phyloP scores from a whole-genome alignment of 2,888 invertebrate genomes.

The Argynnis bischoffii region DNA sequence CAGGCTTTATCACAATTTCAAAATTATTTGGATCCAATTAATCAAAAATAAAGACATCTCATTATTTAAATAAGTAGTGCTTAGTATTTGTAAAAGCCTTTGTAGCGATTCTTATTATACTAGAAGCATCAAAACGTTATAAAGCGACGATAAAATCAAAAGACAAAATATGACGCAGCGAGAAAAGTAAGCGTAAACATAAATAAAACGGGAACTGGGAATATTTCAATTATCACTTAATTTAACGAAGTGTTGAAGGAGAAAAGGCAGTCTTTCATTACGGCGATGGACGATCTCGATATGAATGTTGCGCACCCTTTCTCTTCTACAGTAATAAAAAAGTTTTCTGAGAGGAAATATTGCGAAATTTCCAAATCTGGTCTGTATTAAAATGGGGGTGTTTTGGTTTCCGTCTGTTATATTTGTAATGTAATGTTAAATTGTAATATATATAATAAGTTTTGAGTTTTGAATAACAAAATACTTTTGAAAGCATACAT shows the following conservation, averaged over 20 bases:
- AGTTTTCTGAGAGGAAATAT: conserved; percentile 5
- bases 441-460: too few species aligned
- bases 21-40: too few species aligned
- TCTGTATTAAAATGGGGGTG: background rate
- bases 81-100: background rate
- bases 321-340: conserved; percentile 25
- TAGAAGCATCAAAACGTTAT: conserved; percentile 1
- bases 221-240: conserved; percentile 39
- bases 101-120: conserved; percentile 3
- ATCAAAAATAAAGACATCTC: too few species aligned
- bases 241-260: conserved; percentile 38
- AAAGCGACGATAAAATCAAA: conserved; percentile 6
- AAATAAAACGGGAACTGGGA: conserved; percentile 29
- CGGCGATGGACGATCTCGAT: conserved; percentile 34
- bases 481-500: too few species aligned
- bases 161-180: conserved; percentile 10
- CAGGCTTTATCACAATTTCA: too few species aligned
- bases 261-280: conserved; percentile 42
- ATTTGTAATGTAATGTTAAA: background rate
- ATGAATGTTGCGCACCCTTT: conserved; percentile 30
- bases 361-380: background rate
- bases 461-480: background rate
- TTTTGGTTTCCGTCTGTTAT: background rate
- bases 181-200: conserved; percentile 24
- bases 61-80: too few species aligned